Evolutionary conservation across 2,888 invertebrate species (phyloP), one percentile per base, ranked within the genome.

Genomic region (Calliopum simillimum): DNA sequence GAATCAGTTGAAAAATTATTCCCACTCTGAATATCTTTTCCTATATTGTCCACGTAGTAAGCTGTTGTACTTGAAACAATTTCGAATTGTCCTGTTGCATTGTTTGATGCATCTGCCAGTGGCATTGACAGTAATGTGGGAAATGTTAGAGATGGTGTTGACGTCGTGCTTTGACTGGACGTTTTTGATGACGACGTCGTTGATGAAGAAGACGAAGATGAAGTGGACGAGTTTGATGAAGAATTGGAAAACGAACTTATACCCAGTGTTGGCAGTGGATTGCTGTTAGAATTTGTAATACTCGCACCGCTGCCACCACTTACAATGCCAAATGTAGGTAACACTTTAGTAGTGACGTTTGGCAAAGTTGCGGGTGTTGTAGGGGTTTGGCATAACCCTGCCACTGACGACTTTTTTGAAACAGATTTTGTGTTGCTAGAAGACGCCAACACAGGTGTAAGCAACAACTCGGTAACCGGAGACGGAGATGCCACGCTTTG

Each of bases 101-200:
- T 58, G 8, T 56, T 58, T 11, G 67, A 67, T 14, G 47, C 49
- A 19, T 59, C 67, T 51, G 49, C 47, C 16, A 67, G 16, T 1
- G 25, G 59, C 19, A 66, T 12, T 14, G 65, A 44, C 3, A 58
- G 11, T 12, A 61, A 46, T 19, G 43, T 67, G 11, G 74, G 74
- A 63, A 74, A 73, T 5, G 76, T 74, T 4, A 75, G 70, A 3
- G 75, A 74, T 8, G 73, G 70, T 21, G 70, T 65, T 11, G 72
- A 73, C 1, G 16, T 67, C 41, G 58, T 59, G 23, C 49, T 67
- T 33, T 47, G 58, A 21, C 59, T 67, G 11, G 59, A 67, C 21
- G 47, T 16, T 41, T 67, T 67, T 3, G 75, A 73, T 2, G 74
- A 72, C n/a, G 70, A 68, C 12, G 72, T 70, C 0, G 71, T 71